phyloP scores from a whole-genome alignment of 2,888 invertebrate species.

The Ectropis crepuscularia region DNA sequence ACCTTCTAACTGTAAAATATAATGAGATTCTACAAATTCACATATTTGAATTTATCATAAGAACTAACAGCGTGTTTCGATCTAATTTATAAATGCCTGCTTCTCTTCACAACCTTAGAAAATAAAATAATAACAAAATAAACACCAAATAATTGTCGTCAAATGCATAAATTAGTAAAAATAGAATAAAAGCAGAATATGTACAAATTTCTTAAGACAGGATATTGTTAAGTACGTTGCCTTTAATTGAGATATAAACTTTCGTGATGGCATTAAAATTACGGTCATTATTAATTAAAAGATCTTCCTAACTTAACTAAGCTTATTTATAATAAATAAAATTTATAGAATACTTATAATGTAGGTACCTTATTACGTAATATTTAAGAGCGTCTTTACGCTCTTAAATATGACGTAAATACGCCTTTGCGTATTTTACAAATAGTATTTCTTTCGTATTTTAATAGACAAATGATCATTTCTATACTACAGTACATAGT shows the following conservation, averaged over 20 bases:
- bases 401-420: no score
- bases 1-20: neutral
- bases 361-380: slow-evolving; percentile 14
- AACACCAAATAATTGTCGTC: slow-evolving; percentile 26
- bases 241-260: slow-evolving; percentile 45
- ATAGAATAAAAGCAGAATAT: slow-evolving; percentile 15
- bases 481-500: no score
- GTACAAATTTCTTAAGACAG: slow-evolving; percentile 12
- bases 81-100: slow-evolving; percentile 48
- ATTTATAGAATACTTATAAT: slow-evolving; percentile 19
- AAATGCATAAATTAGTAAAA: slow-evolving; percentile 26
- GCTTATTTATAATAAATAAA: slow-evolving; percentile 42
- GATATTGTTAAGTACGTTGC: slow-evolving; percentile 63
- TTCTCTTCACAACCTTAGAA: slow-evolving; percentile 61
- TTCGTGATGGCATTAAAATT: slow-evolving; percentile 45
- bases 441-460: no score
- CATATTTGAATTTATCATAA: neutral
- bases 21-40: slow-evolving; percentile 21
- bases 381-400: slow-evolving; percentile 8
- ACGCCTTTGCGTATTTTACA: no score
- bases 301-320: slow-evolving; percentile 30
- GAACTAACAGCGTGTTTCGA: neutral
- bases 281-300: slow-evolving; percentile 11
- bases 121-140: slow-evolving; percentile 46
- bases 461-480: no score